phyloP scores from a whole-genome alignment of 2,797 vertebrate genomes.

The Liasis olivaceus region DNA sequence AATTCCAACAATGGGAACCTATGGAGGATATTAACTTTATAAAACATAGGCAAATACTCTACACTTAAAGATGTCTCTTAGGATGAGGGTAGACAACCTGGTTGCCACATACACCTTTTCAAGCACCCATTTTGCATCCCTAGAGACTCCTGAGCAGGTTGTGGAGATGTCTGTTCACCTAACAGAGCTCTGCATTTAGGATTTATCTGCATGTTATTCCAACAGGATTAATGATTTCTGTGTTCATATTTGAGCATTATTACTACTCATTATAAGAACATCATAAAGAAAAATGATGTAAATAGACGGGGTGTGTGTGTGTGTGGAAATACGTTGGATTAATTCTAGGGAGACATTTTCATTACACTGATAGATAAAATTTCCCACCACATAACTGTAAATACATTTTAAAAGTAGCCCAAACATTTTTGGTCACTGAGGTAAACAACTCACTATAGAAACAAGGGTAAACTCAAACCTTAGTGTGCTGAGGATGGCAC shows the following conservation, averaged over 20 bases:
- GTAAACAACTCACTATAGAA: conserved; percentile 13
- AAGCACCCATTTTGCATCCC: background rate
- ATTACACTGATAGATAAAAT: background rate
- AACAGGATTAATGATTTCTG: background rate
- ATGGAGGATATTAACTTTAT: background rate
- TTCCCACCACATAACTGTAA: background rate
- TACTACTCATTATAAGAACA: background rate
- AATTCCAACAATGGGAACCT: background rate
- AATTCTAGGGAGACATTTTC: background rate
- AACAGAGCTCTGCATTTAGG: background rate
- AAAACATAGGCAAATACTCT: background rate
- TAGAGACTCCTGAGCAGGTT: background rate
- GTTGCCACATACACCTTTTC: background rate
- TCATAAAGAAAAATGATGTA: background rate
- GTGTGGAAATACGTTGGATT: background rate
- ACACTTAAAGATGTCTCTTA: background rate
- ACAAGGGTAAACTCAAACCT: conserved; percentile 4
- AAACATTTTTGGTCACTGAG: conserved; percentile 1
- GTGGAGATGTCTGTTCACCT: background rate
- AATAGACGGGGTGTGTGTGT: background rate
- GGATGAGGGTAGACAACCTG: background rate
- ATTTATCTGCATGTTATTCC: background rate
- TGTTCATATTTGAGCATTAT: background rate
- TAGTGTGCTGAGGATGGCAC: background rate
- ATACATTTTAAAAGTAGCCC: background rate